Conservation (phyloP, 2,113 vertebrate genomes). For the Amblyornis subalaris region DNA sequence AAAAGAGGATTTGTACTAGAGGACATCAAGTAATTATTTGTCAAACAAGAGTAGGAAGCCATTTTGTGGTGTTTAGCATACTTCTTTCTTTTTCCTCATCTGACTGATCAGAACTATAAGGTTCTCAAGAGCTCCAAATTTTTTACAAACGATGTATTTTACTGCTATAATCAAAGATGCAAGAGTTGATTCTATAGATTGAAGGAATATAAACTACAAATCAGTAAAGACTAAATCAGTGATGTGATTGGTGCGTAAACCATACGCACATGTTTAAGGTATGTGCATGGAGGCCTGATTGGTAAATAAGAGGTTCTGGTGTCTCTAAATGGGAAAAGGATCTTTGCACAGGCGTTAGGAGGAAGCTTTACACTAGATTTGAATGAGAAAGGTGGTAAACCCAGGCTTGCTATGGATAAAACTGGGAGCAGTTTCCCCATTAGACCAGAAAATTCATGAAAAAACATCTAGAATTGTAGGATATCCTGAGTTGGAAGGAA, state of each 20-base stretch:
- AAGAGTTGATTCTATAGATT: background rate
- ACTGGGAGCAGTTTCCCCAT: background rate
- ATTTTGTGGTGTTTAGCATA: background rate
- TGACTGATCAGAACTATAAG: background rate
- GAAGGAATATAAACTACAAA: background rate
- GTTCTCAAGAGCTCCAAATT: background rate
- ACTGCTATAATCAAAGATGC: background rate
- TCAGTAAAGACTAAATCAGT: background rate
- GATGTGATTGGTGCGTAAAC: background rate
- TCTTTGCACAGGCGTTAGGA: background rate
- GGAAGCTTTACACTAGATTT: background rate
- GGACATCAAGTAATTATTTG: background rate
- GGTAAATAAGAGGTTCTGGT: background rate
- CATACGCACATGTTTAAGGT: background rate
- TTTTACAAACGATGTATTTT: background rate
- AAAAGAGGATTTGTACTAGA: background rate
- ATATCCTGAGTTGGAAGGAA: background rate
- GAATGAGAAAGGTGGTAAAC: background rate
- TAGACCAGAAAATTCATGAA: background rate
- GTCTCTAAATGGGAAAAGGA: background rate
- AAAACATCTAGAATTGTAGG: background rate
- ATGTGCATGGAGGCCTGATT: background rate
- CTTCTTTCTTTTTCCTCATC: accelerated
- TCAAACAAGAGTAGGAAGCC: background rate
- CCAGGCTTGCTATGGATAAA: background rate